phyloP scores from a whole-genome alignment of 1,140 invertebrate genomes.

The Drosophila tsacasi region DNA sequence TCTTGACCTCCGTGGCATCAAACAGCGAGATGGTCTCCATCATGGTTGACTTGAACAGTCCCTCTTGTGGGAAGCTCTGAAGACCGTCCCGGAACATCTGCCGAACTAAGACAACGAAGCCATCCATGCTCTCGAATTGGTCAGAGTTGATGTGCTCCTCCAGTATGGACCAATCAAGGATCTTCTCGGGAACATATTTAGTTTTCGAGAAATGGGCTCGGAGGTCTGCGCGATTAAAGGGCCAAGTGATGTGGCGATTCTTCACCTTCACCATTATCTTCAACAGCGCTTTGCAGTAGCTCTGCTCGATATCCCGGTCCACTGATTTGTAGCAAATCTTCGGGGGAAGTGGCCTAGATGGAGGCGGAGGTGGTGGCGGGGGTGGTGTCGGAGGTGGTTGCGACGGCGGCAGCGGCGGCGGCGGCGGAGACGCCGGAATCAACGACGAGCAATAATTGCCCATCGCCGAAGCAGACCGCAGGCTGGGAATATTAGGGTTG shows the following conservation, averaged over 20 bases:
- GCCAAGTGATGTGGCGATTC: not conserved
- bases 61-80: not conserved
- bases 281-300: not conserved
- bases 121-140: not conserved
- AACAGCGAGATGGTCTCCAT: not conserved
- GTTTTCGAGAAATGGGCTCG: not conserved
- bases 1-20: not conserved
- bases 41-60: not conserved
- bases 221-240: not conserved
- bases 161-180: not conserved
- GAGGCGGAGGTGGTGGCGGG: not conserved
- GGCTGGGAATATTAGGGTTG: too few species aligned
- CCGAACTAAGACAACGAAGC: not conserved
- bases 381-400: not conserved
- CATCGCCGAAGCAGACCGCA: too few species aligned
- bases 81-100: not conserved
- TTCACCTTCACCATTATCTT: not conserved
- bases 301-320: not conserved
- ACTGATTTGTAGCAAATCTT: not conserved
- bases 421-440: not conserved
- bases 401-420: not conserved
- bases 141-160: not conserved
- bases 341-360: not conserved
- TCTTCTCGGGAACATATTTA: not conserved
- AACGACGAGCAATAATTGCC: not conserved